phyloP scores from a whole-genome alignment of 2,797 vertebrate species.

The Sparidentex hasta region DNA sequence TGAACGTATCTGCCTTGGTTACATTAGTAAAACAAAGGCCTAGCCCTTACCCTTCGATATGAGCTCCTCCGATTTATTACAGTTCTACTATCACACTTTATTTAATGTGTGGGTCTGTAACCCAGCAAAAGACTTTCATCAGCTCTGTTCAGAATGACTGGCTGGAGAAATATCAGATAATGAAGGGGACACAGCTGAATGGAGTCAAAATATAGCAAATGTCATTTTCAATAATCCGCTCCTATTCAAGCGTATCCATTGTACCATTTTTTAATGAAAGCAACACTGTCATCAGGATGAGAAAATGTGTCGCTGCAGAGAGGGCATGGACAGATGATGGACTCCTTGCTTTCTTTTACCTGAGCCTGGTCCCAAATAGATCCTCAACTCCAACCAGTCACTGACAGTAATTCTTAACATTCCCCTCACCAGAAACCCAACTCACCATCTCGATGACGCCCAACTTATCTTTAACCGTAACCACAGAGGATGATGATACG shows the following conservation, averaged over 20 bases:
- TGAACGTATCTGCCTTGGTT: background rate
- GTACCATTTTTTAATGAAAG: slow-evolving; percentile 9
- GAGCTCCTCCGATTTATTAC: background rate
- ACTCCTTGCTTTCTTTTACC: background rate
- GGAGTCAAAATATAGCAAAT: slow-evolving; percentile 24
- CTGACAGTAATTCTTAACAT: background rate
- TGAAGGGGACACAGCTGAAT: slow-evolving; percentile 30
- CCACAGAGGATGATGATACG: background rate
- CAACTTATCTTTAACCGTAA: background rate
- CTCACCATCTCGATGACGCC: background rate
- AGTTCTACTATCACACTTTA: background rate
- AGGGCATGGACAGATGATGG: background rate
- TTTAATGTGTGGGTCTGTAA: background rate
- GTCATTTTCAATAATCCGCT: slow-evolving; percentile 34
- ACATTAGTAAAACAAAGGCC: background rate
- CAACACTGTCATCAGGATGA: background rate
- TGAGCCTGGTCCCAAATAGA: background rate
- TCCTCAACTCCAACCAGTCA: background rate
- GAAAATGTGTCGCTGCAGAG: background rate
- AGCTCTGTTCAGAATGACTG: slow-evolving; percentile 18
- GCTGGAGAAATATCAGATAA: slow-evolving; percentile 18
- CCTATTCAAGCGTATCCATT: background rate
- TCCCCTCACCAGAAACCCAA: background rate
- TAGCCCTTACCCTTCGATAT: background rate
- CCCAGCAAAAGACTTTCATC: slow-evolving; percentile 7